phyloP scores from a whole-genome alignment of 1,140 invertebrate species.

The Diorhabda carinulata region DNA sequence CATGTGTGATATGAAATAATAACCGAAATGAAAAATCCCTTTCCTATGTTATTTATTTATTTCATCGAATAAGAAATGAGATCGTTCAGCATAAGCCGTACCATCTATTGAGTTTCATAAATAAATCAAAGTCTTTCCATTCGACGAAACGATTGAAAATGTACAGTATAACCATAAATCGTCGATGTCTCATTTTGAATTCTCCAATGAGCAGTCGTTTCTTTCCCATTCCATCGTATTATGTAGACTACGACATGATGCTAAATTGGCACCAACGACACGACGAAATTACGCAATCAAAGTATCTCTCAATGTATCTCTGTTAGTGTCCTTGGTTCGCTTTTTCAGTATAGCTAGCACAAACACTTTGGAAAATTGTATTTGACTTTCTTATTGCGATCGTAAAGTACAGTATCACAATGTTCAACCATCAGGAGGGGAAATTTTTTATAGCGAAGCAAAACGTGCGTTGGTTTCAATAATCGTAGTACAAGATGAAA shows the following conservation, averaged over 20 bases:
- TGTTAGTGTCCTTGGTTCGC: slow-evolving; percentile 13
- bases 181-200: not conserved
- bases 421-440: not conserved
- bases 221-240: slow-evolving; percentile 9
- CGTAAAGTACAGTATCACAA: slow-evolving; percentile 6
- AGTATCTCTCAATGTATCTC: slow-evolving; percentile 28
- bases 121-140: too few relatives aligned
- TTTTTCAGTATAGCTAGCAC: not conserved
- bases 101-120: too few relatives aligned
- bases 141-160: too few relatives aligned
- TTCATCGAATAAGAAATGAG: too few relatives aligned
- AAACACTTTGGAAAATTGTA: slow-evolving; percentile 35
- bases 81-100: too few relatives aligned
- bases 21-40: too few relatives aligned
- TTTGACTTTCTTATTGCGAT: slow-evolving; percentile 34
- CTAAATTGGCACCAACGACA: slow-evolving; percentile 17
- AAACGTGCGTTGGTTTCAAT: too few relatives aligned
- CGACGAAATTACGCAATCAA: slow-evolving; percentile 25
- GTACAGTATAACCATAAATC: not conserved
- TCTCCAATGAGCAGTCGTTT: not conserved
- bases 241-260: slow-evolving; percentile 12
- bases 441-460: not conserved
- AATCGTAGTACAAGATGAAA: too few relatives aligned
- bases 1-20: too few relatives aligned
- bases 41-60: too few relatives aligned